Evolutionary conservation across 2,113 vertebrate genomes (phyloP).

Genomic region (Siniperca chuatsi): DNA sequence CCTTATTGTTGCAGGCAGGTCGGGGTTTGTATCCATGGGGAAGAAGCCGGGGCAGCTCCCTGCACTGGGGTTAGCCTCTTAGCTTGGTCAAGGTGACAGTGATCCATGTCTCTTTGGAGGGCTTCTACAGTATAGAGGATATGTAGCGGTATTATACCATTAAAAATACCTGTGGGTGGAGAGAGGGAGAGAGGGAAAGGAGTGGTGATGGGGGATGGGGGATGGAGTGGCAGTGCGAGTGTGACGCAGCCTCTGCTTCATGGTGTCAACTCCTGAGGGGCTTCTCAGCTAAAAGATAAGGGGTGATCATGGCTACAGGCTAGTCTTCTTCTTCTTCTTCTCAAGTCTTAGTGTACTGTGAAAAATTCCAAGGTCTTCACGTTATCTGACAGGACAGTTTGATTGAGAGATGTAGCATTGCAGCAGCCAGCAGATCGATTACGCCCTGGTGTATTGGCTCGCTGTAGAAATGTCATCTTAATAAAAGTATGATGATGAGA

Average conservation of each 20-base stretch:
- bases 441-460: slow-evolving; percentile 44
- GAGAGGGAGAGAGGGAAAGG: slow-evolving; percentile 40
- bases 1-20: slow-evolving; percentile 29
- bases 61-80: slow-evolving; percentile 50
- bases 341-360: slow-evolving; percentile 30
- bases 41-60: slow-evolving; percentile 44
- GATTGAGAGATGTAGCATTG: slow-evolving; percentile 67
- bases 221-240: slow-evolving; percentile 15
- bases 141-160: slow-evolving; percentile 52
- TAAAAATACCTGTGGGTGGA: slow-evolving; percentile 53
- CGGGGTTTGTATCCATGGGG: slow-evolving; percentile 42
- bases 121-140: slow-evolving; percentile 36
- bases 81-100: slow-evolving; percentile 75
- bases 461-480: slow-evolving; percentile 55
- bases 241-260: slow-evolving; percentile 42
- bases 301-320: slow-evolving; percentile 50
- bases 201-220: background rate
- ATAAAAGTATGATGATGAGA: slow-evolving; percentile 37
- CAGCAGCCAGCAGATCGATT: slow-evolving; percentile 64
- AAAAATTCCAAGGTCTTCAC: slow-evolving; percentile 29
- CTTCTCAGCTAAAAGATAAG: slow-evolving; percentile 44
- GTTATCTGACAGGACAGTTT: slow-evolving; percentile 64
- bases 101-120: slow-evolving; percentile 68
- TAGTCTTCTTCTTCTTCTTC: slow-evolving; percentile 15
- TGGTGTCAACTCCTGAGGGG: slow-evolving; percentile 51